phyloP scores from a whole-genome alignment of 2,113 vertebrate species.

The Corythornis madagascariensis region DNA sequence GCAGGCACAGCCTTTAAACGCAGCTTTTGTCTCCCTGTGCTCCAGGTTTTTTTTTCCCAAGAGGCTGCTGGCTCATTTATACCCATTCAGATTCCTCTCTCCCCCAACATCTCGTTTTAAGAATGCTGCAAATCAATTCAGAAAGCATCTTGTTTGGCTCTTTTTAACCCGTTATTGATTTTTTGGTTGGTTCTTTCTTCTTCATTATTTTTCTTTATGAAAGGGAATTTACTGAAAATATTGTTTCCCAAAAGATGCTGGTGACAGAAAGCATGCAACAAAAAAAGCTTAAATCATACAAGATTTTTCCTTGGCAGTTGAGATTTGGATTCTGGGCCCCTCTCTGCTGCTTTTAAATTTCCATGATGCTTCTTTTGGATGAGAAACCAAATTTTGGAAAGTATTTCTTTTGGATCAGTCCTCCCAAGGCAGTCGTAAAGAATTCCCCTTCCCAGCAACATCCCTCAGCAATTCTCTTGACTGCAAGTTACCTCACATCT shows the following conservation, averaged over 20 bases:
- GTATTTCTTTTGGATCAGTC: conserved; percentile 63
- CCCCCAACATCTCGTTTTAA: neutral
- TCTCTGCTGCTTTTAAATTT: conserved; percentile 54
- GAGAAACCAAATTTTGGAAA: conserved; percentile 58
- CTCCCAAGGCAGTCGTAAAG: conserved; percentile 57
- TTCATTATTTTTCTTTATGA: neutral
- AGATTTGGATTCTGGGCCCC: conserved; percentile 45
- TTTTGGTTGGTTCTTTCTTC: neutral
- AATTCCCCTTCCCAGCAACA: conserved; percentile 61
- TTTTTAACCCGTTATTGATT: neutral
- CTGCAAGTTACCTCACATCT: conserved; percentile 56
- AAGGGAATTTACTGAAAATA: neutral
- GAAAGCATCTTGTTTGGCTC: neutral
- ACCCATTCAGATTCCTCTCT: neutral
- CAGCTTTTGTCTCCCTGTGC: conserved; percentile 33
- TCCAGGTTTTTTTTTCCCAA: neutral
- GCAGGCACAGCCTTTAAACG: conserved; percentile 49
- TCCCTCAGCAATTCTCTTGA: conserved; percentile 17
- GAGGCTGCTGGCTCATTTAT: neutral
- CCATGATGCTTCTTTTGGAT: conserved; percentile 68
- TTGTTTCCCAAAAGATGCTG: neutral
- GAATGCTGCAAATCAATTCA: neutral
- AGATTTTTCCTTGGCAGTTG: neutral
- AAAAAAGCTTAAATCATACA: conserved; percentile 28
- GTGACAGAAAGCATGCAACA: conserved; percentile 21